These are phyloP conservation scores for Siphamia tubifer DNA, from an alignment of 2,113 vertebrate genomes.

Conservation along the genomic window DNA sequence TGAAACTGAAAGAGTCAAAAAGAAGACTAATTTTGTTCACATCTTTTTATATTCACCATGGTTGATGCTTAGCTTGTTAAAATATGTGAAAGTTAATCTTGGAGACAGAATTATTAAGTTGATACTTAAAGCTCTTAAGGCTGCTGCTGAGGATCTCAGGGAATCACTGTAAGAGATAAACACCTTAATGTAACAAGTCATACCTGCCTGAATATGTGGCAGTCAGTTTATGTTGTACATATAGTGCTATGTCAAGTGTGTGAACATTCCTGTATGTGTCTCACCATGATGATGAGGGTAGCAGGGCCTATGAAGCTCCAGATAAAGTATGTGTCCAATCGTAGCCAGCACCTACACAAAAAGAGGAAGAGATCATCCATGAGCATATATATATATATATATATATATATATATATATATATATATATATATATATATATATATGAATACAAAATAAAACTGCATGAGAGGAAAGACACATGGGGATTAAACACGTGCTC, in stretches of 20 bases:
- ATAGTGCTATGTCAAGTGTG: not conserved
- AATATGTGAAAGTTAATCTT: constrained; percentile 46
- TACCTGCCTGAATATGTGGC: constrained; percentile 3
- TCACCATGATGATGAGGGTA: constrained; percentile 99
- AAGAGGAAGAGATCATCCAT: constrained; percentile 51
- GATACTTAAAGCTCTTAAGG: constrained; percentile 22
- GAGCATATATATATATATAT: too few species aligned
- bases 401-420: too few species aligned
- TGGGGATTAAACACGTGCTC: constrained; percentile 52
- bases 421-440: too few species aligned
- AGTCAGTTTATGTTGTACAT: not conserved
- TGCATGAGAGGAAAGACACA: constrained; percentile 9
- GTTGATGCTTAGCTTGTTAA: constrained; percentile 11
- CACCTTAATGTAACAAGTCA: constrained; percentile 13
- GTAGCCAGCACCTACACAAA: constrained; percentile 95
- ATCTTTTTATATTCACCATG: constrained; percentile 29
- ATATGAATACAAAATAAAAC: too few species aligned
- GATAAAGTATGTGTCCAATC: constrained; percentile 99
- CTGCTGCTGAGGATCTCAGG: constrained; percentile 9
- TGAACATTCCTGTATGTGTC: constrained; percentile 36
- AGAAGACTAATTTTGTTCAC: constrained; percentile 17
- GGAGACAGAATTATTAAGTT: constrained; percentile 31
- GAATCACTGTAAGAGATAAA: constrained; percentile 20
- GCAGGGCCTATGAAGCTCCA: constrained; percentile 99
- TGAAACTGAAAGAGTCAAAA: too few species aligned